Base-by-base conservation (phyloP, 2,113 vertebrate species). In the Oryzias curvinotus region DNA sequence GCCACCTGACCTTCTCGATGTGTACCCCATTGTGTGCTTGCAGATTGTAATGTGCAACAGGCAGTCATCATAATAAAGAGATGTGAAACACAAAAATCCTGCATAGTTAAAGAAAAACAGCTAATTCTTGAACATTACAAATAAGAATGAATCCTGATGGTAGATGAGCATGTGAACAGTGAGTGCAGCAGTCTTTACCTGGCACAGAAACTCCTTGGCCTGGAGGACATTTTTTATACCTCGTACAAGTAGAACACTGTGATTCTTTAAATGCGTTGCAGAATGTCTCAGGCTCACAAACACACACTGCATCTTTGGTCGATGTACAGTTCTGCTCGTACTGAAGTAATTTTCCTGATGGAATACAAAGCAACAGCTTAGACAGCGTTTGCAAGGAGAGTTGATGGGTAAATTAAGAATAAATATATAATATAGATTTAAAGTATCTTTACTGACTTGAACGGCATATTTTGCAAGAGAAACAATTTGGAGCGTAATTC, bases 401-500 rank as follows among this genome's bases (percentile, higher is more conserved):
- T 50, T 4, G 44, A 62, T 41, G 14, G 51, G 53, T n/a, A 53
- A 1, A 62, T 50, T 3, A 36, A 23, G 18, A 52, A 3, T 55
- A 1, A 36, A 44, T 17, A 49, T n/a, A 25, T 18, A 28, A 42
- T 30, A 43, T 17, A 48, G 10, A 53, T 53, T n/a, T 45, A 51
- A 2, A 18, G 23, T 49, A 6, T 4, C 66, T 23, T 15, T 36
- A 81, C 89, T 71, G 10, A 92, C 92, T 1, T 23, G 0, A 0
- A 76, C 6, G 59, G 73, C 92, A 93, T 41, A 2, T 62, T 1
- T 0, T 0, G 53, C 92, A 93, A 7, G 4, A 1, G 15, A 68
- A 43, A 71, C 92, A 93, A 41, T 90, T 90, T 2, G 0, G 0
- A 25, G 8, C 18, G 52, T 66, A 89, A 77, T 84, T 89, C 48